Conservation (phyloP, 2,797 vertebrate species). For the Amphiprion clarkii region DNA sequence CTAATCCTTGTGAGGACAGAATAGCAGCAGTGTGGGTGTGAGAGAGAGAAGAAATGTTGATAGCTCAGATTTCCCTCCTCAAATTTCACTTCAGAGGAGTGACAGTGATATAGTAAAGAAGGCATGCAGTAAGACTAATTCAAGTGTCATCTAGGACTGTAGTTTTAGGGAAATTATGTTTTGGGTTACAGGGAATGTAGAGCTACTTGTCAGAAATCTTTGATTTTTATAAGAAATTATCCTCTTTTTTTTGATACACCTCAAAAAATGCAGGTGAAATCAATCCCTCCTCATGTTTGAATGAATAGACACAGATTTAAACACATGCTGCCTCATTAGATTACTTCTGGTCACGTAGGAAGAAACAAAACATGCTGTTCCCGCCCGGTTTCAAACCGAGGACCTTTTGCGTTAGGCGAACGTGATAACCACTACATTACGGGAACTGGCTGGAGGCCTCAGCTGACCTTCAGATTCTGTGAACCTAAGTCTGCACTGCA, state of each 20-base stretch:
- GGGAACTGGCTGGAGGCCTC: constrained; percentile 32
- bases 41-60: not conserved
- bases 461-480: not conserved
- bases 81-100: not conserved
- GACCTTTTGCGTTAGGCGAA: constrained; percentile 60
- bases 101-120: not conserved
- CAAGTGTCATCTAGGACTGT: not conserved
- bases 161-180: too few species aligned
- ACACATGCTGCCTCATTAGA: not conserved
- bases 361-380: constrained; percentile 12
- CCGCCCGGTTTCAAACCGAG: constrained; percentile 54
- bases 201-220: not conserved
- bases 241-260: too few species aligned
- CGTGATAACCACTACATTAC: constrained; percentile 68
- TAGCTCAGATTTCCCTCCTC: not conserved
- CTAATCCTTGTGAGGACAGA: not conserved
- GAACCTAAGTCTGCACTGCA: not conserved
- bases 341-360: not conserved
- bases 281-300: not conserved
- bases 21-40: not conserved
- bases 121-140: not conserved
- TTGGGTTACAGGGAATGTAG: too few species aligned
- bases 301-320: not conserved
- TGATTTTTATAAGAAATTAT: too few species aligned
- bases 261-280: not conserved